Evolutionary conservation across 1,140 invertebrate genomes (phyloP).

Genomic region (Drosophila hydei): DNA sequence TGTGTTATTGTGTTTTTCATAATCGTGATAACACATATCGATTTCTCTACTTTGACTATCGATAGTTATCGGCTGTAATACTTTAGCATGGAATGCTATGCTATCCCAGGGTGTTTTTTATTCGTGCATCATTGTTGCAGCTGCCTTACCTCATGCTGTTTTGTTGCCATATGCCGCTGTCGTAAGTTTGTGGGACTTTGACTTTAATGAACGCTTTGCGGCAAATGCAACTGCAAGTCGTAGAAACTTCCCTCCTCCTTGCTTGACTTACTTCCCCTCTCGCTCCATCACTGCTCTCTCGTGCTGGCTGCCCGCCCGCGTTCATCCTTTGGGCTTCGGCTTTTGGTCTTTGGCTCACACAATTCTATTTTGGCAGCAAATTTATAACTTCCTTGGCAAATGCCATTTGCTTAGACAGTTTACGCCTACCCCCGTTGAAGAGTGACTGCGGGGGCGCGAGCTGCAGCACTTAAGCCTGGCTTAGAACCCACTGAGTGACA

Average conservation of each 20-base stretch:
- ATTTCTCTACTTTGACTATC: no score
- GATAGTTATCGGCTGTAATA: no score
- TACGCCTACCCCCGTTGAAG: conserved; percentile 61
- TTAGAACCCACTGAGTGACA: conserved; percentile 61
- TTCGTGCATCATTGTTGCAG: background rate
- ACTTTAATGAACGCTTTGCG: conserved; percentile 73
- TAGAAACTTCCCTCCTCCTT: background rate
- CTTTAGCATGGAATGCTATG: no score
- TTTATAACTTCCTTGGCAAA: conserved; percentile 80
- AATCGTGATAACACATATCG: no score
- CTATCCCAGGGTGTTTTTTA: background rate
- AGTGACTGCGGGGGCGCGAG: conserved; percentile 41
- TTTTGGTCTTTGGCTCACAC: conserved; percentile 36
- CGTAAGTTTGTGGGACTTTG: conserved; percentile 50
- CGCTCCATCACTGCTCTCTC: background rate
- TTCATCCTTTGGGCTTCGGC: conserved; percentile 7
- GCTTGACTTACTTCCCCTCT: background rate
- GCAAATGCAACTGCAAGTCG: conserved; percentile 29
- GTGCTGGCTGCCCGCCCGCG: background rate
- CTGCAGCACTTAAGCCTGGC: conserved; percentile 61
- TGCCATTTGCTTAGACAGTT: conserved; percentile 76
- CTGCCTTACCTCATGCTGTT: conserved; percentile 16
- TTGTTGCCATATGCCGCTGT: conserved; percentile 32
- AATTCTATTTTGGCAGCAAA: conserved; percentile 78
- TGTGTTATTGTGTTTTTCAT: no score